Evolutionary conservation across 2,888 invertebrate genomes (phyloP).

Genomic region (Microchrysa polita): DNA sequence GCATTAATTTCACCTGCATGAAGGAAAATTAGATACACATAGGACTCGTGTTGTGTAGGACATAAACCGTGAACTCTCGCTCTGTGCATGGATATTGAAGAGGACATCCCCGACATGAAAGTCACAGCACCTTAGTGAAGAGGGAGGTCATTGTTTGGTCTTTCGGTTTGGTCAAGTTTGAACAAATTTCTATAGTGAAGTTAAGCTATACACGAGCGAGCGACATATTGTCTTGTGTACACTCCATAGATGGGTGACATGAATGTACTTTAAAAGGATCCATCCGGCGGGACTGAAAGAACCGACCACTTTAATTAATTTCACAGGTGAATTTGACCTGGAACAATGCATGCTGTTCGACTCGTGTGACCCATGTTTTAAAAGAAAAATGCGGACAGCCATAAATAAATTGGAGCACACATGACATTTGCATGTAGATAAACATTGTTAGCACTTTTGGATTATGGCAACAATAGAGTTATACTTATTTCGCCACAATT

Average conservation of each 20-base stretch:
- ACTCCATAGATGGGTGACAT: no score
- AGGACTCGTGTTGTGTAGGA: not conserved
- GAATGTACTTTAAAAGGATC: not conserved
- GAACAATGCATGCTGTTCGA: not conserved
- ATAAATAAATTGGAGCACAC: constrained; percentile 2
- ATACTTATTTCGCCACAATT: not conserved
- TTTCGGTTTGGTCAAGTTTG: not conserved
- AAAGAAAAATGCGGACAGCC: not conserved
- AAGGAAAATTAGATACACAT: not conserved
- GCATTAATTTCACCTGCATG: constrained; percentile 4
- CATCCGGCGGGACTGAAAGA: not conserved
- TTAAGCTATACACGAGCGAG: no score
- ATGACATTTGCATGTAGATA: constrained; percentile 4
- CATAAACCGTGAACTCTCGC: not conserved
- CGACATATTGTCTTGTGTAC: constrained; percentile 5
- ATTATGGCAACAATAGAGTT: not conserved
- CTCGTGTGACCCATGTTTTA: not conserved
- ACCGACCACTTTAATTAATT: not conserved
- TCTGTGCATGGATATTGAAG: not conserved
- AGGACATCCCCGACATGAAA: not conserved
- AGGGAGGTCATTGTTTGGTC: not conserved
- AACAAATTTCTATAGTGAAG: no score
- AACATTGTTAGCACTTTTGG: constrained; percentile 6
- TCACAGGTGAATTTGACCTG: not conserved
- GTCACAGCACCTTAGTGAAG: not conserved